A percentile compares a stretch with the other conserved stretches of the same genome.
phyloP scores from a whole-genome alignment of 2,888 invertebrate genomes.

The Halictus quadricinctus region DNA sequence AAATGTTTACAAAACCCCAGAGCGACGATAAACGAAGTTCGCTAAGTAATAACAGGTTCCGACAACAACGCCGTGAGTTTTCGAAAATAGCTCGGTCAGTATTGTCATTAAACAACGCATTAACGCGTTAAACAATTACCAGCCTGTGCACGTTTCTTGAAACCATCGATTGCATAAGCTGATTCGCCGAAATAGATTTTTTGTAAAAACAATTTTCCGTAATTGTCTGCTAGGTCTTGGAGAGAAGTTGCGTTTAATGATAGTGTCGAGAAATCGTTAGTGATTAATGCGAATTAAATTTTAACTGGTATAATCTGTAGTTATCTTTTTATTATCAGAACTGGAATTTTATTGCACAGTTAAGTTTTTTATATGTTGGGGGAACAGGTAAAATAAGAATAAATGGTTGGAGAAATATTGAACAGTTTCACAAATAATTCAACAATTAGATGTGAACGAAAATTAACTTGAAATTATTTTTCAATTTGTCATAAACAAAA shows the following conservation, averaged over 20 bases:
- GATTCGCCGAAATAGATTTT: not conserved
- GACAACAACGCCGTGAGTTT: not conserved
- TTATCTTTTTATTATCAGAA: too few species aligned
- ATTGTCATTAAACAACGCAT: not conserved
- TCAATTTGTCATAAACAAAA: not conserved
- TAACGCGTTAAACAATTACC: constrained; percentile 19
- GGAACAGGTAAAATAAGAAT: too few species aligned
- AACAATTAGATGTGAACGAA: not conserved
- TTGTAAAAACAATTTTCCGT: not conserved
- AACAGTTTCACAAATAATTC: not conserved
- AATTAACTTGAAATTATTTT: not conserved
- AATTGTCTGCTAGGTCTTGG: not conserved
- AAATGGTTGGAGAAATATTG: too few species aligned
- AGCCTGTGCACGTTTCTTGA: not conserved
- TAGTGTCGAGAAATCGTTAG: too few species aligned
- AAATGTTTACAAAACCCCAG: constrained; percentile 12
- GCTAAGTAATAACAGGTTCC: not conserved
- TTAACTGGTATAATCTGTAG: too few species aligned
- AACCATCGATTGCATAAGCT: not conserved
- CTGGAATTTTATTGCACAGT: too few species aligned
- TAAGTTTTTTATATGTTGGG: too few species aligned
- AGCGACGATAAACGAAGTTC: not conserved
- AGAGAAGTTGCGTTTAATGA: too few species aligned
- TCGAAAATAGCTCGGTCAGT: not conserved
- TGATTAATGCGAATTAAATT: too few species aligned